phyloP scores from a whole-genome alignment of 2,888 invertebrate genomes.

The Harmothoe impar region DNA sequence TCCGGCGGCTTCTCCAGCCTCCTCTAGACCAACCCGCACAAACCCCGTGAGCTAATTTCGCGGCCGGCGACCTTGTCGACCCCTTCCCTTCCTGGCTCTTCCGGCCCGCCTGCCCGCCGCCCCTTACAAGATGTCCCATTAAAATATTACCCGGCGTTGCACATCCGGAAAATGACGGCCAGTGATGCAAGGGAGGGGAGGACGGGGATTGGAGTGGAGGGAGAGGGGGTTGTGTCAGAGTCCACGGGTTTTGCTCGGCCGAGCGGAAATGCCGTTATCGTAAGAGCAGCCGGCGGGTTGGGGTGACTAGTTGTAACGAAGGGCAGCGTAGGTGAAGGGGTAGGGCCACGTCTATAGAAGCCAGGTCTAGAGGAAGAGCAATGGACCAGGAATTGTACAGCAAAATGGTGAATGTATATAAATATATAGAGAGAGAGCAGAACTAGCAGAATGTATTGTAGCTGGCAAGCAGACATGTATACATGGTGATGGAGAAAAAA shows the following conservation, averaged over 20 bases:
- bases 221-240: background rate
- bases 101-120: background rate
- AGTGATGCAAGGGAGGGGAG: conserved; percentile 34
- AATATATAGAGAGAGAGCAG: background rate
- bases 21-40: background rate
- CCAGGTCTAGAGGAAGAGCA: background rate
- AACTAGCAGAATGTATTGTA: too few species aligned
- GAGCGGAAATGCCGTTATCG: conserved; percentile 38
- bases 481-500: too few species aligned
- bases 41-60: conserved; percentile 19
- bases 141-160: conserved; percentile 56
- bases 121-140: conserved; percentile 56
- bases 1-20: background rate
- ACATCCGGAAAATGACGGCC: conserved; percentile 44
- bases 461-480: too few species aligned
- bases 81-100: background rate
- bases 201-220: too few species aligned
- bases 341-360: background rate
- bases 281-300: background rate
- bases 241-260: conserved; percentile 11
- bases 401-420: background rate
- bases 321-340: background rate
- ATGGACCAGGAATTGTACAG: background rate
- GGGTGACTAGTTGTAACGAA: too few species aligned
- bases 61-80: background rate